phyloP scores from a whole-genome alignment of 2,888 invertebrate species.

The Aspidiotus rigidus region DNA sequence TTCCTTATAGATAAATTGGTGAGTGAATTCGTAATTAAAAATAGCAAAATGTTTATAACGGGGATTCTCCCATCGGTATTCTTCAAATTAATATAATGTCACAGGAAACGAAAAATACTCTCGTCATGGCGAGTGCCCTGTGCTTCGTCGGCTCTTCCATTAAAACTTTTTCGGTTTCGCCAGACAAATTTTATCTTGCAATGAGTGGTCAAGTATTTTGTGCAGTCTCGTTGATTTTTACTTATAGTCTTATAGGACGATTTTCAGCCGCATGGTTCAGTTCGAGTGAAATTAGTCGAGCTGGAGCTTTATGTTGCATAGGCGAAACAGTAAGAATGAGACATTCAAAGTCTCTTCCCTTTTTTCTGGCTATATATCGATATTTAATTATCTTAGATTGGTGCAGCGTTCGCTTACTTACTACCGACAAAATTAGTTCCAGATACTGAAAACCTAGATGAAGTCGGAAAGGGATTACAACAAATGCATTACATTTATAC shows the following conservation, averaged over 20 bases:
- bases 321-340: conserved; percentile 94
- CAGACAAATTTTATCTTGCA: conserved; percentile 76
- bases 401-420: conserved; percentile 78
- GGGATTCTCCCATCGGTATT: too few species aligned
- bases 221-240: conserved; percentile 81
- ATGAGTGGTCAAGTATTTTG: conserved; percentile 83
- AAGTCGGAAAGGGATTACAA: too few species aligned
- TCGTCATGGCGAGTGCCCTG: conserved; percentile 71
- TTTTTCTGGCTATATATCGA: not conserved
- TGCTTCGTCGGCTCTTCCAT: conserved; percentile 86
- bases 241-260: conserved; percentile 83
- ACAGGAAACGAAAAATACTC: conserved; percentile 72
- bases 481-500: too few species aligned
- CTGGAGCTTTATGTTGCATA: conserved; percentile 95
- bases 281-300: conserved; percentile 87
- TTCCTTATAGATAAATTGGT: too few species aligned
- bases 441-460: conserved; percentile 35
- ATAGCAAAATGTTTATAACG: too few species aligned
- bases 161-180: conserved; percentile 76
- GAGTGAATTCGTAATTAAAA: too few species aligned
- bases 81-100: too few species aligned
- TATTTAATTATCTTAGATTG: conserved; percentile 31
- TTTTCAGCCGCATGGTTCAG: conserved; percentile 98
- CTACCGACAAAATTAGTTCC: conserved; percentile 54
- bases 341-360: too few species aligned